Percentiles rank a stretch among this genome's conserved stretches.
Conservation (phyloP, 2,797 vertebrate genomes). For the Synaphobranchus kaupii region DNA sequence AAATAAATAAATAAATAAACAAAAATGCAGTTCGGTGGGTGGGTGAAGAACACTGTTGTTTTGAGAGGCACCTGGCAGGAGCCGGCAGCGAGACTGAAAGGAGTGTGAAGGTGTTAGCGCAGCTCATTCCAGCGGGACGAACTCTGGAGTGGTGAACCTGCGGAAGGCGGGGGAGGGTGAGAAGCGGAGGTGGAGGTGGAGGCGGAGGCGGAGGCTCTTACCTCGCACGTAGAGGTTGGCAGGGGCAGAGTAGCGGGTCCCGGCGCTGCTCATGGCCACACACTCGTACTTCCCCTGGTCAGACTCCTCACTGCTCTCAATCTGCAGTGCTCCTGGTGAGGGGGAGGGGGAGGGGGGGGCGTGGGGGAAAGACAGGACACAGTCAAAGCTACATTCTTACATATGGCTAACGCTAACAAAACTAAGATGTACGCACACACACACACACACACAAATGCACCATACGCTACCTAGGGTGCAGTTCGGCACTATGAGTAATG, state of each 20-base stretch:
- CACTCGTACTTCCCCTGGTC: constrained; percentile 99
- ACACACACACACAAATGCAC: constrained; percentile 15
- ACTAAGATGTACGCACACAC: constrained; percentile 16
- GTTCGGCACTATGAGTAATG: background rate
- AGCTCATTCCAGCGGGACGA: constrained; percentile 38
- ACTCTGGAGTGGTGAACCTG: constrained; percentile 5
- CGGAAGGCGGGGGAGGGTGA: constrained; percentile 37
- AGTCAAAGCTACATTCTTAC: constrained; percentile 33
- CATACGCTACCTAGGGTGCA: background rate
- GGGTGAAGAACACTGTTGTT: background rate
- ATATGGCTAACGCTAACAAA: background rate
- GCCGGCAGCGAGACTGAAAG: constrained; percentile 24
- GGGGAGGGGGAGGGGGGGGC: constrained; percentile 43
- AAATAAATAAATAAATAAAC: background rate
- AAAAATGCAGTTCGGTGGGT: too few species aligned
- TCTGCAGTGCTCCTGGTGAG: constrained; percentile 91
- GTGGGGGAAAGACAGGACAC: constrained; percentile 28
- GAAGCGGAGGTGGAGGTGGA: constrained; percentile 24
- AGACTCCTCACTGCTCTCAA: constrained; percentile 95
- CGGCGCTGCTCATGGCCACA: constrained; percentile 92
- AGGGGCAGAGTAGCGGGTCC: constrained; percentile 94
- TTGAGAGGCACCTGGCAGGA: background rate
- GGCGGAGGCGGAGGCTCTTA: constrained; percentile 69
- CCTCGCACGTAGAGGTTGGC: constrained; percentile 98
- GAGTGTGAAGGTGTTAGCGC: constrained; percentile 43